Base-by-base conservation (phyloP, 2,797 vertebrate species). In the Coregonus sp. region DNA sequence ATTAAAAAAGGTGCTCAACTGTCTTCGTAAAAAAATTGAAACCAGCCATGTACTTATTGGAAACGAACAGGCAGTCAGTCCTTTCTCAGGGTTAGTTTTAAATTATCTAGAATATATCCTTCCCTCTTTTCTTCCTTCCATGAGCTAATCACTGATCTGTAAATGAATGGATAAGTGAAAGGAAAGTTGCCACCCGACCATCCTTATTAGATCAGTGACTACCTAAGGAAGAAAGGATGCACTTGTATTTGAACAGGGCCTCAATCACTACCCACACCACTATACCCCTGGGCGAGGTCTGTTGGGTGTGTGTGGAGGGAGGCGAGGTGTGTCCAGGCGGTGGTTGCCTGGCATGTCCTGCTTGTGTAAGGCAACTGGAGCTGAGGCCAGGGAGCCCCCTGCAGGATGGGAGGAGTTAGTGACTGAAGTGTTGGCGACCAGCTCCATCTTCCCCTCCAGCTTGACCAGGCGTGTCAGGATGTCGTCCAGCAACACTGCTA, bases 401-500 rank as follows among this genome's bases (percentile, higher is more conserved):
- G 85, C 87, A n/a, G 94, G 84, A 78, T 96, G 97, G 72, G 97
- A 97, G 80, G 84, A 86, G 83, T 98, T 99, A 72, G 95, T 84
- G 40, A 95, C 86, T 1, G 97, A 97, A 73, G 94, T 91, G 18
- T 98, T 99, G 77, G 94, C 94, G 74, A 94, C 94, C 4, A 95
- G 89, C 83, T 98, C 96, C 0, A 99, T 93, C 90, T 95, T 97
- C 82, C 93, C 97, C 87, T 99, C 98, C 83, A 99, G 82, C 87
- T 98, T 99, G 86, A 96, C 94, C 0, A 99, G 92, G 12, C 98
- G 96, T 0, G 96, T 95, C 79, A 99, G 93, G 87, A 99, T 99
- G 87, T 99, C 97, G 33, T 98, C 98, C 90, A 99, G 90, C 79
- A 99, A 92, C 89, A 99, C 97, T 2, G 98, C 98, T 77, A 99